Evolutionary conservation across 2,888 invertebrate species (phyloP), one percentile per base, ranked within the genome.

Genomic region (Chrysodeixis includens): DNA sequence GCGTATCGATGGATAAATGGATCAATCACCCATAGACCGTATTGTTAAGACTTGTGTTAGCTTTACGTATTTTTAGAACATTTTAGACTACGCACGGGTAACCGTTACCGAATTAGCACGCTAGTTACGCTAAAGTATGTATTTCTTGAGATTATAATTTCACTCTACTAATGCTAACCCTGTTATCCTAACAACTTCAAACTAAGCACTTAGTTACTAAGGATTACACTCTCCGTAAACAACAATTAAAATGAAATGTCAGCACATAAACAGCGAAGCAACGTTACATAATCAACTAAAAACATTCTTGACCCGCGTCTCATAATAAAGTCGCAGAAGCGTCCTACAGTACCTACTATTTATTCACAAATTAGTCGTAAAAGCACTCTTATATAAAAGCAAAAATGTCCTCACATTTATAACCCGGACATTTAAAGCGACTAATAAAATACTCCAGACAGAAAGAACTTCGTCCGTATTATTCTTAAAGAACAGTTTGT

Each of bases 401-500:
- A 53, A 49, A 18, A 56, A 54, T 32, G 30, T 44, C 4, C 12
- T 4, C 40, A 52, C 51, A 56, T 60, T 46, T 32, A 22, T 30
- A 57, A 46, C 65, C 51, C 26, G 10, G 40, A 18, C 5, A 57
- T 76, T 35, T 22, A 59, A 58, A 60, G 46, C 22, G 22, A 30
- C 30, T 22, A 18, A 49, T 65, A 76, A 53, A 71, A 71, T 20
- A 30, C 72, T 26, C 56, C 16, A 77, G 78, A 77, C 67, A 57
- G 9, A 77, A 30, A 56, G 49, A 26, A 66, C 52, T 61, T n/a
- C 26, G 26, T 49, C 40, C 58, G 44, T 67, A 32, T 67, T 74
- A 67, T 73, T 67, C 55, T 78, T 49, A 73, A 53, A 56, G 51
- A 62, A 30, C 52, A 76, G 60, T 78, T 69, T 69, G 57, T 62